These are phyloP conservation scores for Crenuchus spilurus DNA, from an alignment of 2,797 vertebrate genomes.

Conservation along the genomic window DNA sequence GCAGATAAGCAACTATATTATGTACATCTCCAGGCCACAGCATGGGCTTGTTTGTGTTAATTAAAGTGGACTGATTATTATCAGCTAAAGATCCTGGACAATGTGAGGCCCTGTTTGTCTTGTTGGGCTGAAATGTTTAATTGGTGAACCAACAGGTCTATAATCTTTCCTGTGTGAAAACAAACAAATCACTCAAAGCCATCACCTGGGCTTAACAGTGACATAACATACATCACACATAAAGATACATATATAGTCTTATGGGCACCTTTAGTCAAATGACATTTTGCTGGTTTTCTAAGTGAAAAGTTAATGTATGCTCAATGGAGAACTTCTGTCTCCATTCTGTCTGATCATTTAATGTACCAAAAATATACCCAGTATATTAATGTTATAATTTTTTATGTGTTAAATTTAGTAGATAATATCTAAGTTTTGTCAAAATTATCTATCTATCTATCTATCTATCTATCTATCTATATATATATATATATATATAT, in stretches of 20 bases:
- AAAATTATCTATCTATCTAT: no score
- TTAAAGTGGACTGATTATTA: constrained; percentile 49
- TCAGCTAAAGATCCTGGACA: constrained; percentile 11
- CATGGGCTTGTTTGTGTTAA: constrained; percentile 37
- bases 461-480: no score
- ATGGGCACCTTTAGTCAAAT: no score
- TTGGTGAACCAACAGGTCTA: constrained; percentile 47
- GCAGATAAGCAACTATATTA: background rate
- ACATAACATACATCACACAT: background rate
- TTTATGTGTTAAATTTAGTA: no score
- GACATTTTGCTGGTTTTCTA: no score
- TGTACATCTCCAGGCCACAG: background rate
- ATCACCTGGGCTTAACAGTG: background rate
- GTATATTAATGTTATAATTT: no score
- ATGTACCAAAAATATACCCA: no score
- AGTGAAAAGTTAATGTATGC: no score
- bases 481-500: no score
- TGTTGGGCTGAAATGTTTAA: constrained; percentile 38
- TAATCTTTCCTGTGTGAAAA: constrained; percentile 17
- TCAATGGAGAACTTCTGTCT: no score
- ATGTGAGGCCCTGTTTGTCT: constrained; percentile 6
- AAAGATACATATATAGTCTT: background rate
- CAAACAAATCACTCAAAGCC: background rate
- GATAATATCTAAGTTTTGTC: no score
- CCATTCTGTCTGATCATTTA: no score